phyloP scores from a whole-genome alignment of 2,113 vertebrate genomes.

The Mirza zaza region DNA sequence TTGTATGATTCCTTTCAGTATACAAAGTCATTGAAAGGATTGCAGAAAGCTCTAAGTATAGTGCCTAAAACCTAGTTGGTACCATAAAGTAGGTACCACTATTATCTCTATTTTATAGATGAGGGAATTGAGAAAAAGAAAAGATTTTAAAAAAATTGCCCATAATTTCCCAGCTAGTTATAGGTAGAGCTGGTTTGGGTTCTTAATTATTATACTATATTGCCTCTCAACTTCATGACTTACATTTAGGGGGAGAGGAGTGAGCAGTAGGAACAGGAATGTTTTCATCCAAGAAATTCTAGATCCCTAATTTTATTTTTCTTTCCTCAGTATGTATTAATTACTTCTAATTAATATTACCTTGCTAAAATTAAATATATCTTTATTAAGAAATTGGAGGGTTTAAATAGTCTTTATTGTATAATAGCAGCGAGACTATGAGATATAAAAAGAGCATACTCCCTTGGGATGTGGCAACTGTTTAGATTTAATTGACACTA shows the following conservation, averaged over 20 bases:
- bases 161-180: not conserved
- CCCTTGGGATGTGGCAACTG: not conserved
- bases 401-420: not conserved
- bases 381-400: not conserved
- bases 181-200: not conserved
- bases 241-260: not conserved
- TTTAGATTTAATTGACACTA: slow-evolving; percentile 23
- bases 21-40: slow-evolving; percentile 8
- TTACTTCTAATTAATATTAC: not conserved
- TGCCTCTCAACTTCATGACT: not conserved
- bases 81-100: not conserved
- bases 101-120: not conserved
- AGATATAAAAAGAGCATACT: not conserved
- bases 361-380: slow-evolving; percentile 21
- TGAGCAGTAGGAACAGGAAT: not conserved
- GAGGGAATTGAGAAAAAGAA: not conserved
- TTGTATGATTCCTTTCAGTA: not conserved
- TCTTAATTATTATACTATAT: not conserved
- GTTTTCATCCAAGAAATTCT: not conserved
- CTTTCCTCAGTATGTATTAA: not conserved
- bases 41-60: not conserved
- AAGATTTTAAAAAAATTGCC: not conserved
- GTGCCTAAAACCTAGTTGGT: not conserved
- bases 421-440: not conserved
- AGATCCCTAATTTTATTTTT: not conserved